Evolutionary conservation across 2,888 invertebrate species (phyloP).

Genomic region (Eupithecia tripunctaria): DNA sequence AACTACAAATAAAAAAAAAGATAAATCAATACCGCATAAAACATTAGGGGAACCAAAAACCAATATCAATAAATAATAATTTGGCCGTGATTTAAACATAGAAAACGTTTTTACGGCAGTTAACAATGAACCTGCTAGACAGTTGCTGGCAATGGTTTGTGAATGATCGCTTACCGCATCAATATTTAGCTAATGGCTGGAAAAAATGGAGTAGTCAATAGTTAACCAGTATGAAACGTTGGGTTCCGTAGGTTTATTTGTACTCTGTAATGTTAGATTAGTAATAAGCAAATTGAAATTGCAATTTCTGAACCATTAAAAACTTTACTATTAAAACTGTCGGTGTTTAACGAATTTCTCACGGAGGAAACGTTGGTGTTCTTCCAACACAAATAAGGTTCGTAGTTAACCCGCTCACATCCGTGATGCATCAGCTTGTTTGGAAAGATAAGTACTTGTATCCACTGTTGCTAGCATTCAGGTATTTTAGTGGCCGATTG

Average conservation of each 20-base stretch:
- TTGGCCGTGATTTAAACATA: conserved; percentile 67
- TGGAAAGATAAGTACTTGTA: neutral
- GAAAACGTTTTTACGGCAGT: conserved; percentile 68
- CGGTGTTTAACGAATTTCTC: no score
- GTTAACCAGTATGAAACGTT: conserved; percentile 11
- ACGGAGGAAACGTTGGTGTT: no score
- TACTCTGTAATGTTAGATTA: no score
- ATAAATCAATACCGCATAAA: conserved; percentile 29
- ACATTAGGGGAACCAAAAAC: conserved; percentile 44
- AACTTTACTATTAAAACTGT: no score
- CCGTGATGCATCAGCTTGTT: no score
- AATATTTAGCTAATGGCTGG: conserved; percentile 71
- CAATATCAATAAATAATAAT: conserved; percentile 68
- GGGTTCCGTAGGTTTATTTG: conserved; percentile 43
- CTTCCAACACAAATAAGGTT: no score
- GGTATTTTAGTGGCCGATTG: no score
- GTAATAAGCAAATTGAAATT: no score
- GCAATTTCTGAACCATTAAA: no score
- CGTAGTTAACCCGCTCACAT: no score
- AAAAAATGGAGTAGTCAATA: conserved; percentile 53
- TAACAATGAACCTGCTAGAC: conserved; percentile 52
- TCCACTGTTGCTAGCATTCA: neutral
- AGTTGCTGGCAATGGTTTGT: conserved; percentile 51
- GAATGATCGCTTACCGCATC: conserved; percentile 53
- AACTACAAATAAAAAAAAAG: conserved; percentile 2